Base-by-base conservation (phyloP, 2,797 vertebrate species). In the Zalophus californianus region DNA sequence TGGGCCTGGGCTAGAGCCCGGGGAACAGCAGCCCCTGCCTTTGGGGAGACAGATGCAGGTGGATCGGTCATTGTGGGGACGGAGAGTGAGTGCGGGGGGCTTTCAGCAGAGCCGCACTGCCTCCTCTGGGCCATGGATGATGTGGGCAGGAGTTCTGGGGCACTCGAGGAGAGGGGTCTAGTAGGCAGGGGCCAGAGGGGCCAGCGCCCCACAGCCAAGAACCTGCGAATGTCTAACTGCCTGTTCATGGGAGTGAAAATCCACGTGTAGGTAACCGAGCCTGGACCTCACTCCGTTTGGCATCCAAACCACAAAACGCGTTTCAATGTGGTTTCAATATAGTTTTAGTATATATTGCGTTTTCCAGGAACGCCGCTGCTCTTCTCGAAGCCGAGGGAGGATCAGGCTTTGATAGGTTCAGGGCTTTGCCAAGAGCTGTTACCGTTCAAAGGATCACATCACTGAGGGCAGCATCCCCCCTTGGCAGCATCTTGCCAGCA, bases 371-470 rank as follows among this genome's bases (percentile, higher is more conserved):
- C 0, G 3, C n/a, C 1, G 2, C 27, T n/a, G 35, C 83, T 25
- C 21, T 75, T 27, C 50, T 68, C 0, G 1, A 23, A 56, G 54
- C 60, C 6, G 2, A 52, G 54, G 91, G 78, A 60, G 85, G 96
- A 68, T 68, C 29, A n/a, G 82, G 27, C 35, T 44, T 7, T 4
- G 73, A 50, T 78, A 8, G 11, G 23, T 35, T 64, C 10, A 2
- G 86, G 60, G 41, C n/a, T 60, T 90, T 48, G 93, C 97, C 86
- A 60, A 84, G 90, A 86, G 35, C 93, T 79, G 86, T 91, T 79
- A n/a, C 72, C 60, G 16, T 44, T 23, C 68, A 66, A 66, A 44
- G 66, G 70, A 10, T 48, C 21, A 0, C 0, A 0, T 64, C 91
- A 35, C 64, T 1, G 0, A 77, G 72, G 84, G 27, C 32, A 60